phyloP scores from a whole-genome alignment of 2,797 vertebrate genomes.

The Apogon talboti region DNA sequence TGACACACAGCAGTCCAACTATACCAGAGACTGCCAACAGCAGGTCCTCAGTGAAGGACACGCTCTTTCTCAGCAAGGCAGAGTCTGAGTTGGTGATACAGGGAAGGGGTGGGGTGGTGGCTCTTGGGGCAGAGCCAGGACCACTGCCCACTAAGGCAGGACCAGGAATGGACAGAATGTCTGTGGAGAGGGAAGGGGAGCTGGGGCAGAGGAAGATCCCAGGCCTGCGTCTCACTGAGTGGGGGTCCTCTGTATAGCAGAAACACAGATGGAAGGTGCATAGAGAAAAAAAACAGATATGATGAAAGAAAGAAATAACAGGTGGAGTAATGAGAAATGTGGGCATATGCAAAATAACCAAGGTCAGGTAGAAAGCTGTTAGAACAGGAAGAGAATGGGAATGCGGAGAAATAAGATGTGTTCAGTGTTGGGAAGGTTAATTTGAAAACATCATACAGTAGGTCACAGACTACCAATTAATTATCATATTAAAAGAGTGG shows the following conservation, averaged over 20 bases:
- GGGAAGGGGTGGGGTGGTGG: constrained; percentile 81
- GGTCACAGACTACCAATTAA: too few species aligned
- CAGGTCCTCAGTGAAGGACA: constrained; percentile 98
- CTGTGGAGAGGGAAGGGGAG: constrained; percentile 90
- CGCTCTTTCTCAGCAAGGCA: constrained; percentile 94
- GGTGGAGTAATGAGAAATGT: constrained; percentile 73
- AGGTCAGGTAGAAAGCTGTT: constrained; percentile 9
- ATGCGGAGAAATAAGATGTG: constrained; percentile 19
- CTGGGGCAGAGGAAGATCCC: constrained; percentile 93
- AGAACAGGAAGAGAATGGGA: constrained; percentile 30
- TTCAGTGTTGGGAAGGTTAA: too few species aligned
- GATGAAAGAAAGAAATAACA: constrained; percentile 74
- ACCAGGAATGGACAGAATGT: constrained; percentile 87
- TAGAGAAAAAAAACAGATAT: constrained; percentile 71
- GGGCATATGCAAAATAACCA: constrained; percentile 34
- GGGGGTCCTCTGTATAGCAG: constrained; percentile 82
- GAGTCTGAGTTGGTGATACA: constrained; percentile 89
- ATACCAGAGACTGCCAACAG: constrained; percentile 96
- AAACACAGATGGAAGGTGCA: constrained; percentile 75
- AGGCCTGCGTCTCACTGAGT: constrained; percentile 81
- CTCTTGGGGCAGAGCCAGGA: constrained; percentile 78
- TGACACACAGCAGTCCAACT: constrained; percentile 85
- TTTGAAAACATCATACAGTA: too few species aligned
- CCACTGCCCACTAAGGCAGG: constrained; percentile 85
- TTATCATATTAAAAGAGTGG: too few species aligned